These are phyloP conservation scores for Sphaeramia orbicularis DNA, from an alignment of 2,797 vertebrate genomes.

Conservation along the genomic window DNA sequence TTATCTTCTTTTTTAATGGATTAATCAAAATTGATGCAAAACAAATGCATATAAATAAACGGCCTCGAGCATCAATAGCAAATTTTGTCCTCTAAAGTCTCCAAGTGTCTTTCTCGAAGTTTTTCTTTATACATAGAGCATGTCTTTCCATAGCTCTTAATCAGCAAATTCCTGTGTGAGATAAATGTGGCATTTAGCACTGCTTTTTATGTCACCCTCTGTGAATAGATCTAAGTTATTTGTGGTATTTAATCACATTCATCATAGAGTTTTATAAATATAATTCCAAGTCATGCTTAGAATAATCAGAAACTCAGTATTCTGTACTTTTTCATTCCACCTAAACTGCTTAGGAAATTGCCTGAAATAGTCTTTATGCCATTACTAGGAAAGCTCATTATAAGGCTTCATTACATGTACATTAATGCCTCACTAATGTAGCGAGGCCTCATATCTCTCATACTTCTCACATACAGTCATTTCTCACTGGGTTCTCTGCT, in stretches of 20 bases:
- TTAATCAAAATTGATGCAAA: background rate
- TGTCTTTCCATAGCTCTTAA: background rate
- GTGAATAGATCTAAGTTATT: slow-evolving; percentile 12
- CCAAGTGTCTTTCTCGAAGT: too few species aligned
- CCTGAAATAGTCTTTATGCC: background rate
- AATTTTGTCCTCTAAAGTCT: background rate
- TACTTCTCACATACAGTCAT: slow-evolving; percentile 2
- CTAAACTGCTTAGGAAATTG: background rate
- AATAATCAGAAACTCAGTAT: slow-evolving; percentile 1
- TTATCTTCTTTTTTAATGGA: background rate
- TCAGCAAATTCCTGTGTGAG: background rate
- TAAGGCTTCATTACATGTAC: slow-evolving; percentile 4
- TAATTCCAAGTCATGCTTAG: background rate
- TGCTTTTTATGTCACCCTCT: slow-evolving; percentile 1
- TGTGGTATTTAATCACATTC: too few species aligned
- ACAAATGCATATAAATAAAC: background rate
- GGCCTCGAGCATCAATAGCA: background rate
- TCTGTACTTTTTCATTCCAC: background rate
- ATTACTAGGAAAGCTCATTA: background rate
- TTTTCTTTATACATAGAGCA: too few species aligned
- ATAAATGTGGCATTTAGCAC: background rate
- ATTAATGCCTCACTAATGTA: background rate
- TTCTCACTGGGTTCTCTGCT: background rate
- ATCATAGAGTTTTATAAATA: too few species aligned
- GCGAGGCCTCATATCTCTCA: slow-evolving; percentile 6